Evolutionary conservation across 2,888 invertebrate species (phyloP), one percentile per base, ranked within the genome.

Genomic region (Morinoia aosen): DNA sequence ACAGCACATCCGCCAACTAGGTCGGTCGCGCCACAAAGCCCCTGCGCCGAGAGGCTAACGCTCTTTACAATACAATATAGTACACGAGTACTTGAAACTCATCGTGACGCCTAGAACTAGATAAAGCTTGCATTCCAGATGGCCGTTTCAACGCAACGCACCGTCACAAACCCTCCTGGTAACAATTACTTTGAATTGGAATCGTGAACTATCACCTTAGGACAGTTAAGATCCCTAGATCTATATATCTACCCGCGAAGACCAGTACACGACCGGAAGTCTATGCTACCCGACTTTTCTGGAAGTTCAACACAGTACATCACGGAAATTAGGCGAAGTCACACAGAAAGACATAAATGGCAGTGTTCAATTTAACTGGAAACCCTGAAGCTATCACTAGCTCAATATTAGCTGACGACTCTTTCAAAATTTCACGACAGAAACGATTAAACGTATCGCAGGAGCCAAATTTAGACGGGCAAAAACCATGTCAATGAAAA

Each of bases 291-390:
- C 76, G 76, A 33, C 33, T 76, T 33, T 76, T 76, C 25, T 25
- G 33, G 76, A 76, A 33, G 76, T 76, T 76, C 33, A 76, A 76
- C 76, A 76, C 25, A 76, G 76, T 76, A 76, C 76, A 76, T 76
- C 33, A 10, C 8, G 25, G 33, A 76, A 76, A 76, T 76, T 76
- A 76, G 33, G 76, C 33, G 76, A 48, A 40, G 40, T 48, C 14
- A 90, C 90, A 90, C 40, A 90, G 90, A 90, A 40, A 90, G 90
- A 90, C 90, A 90, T 90, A 90, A 90, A 90, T 90, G 90, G 90
- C 90, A 90, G 90, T 90, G 90, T 90, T 90, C 90, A 48, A 39
- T 90, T 39, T 90, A 90, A 90, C 76, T 76, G 76, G 76, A 76
- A 76, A 76, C 76, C 76, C 76, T 76, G 76, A 76, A 76, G 76